Base-by-base conservation (phyloP, 2,113 vertebrate genomes). In the Recurvirostra avosetta region DNA sequence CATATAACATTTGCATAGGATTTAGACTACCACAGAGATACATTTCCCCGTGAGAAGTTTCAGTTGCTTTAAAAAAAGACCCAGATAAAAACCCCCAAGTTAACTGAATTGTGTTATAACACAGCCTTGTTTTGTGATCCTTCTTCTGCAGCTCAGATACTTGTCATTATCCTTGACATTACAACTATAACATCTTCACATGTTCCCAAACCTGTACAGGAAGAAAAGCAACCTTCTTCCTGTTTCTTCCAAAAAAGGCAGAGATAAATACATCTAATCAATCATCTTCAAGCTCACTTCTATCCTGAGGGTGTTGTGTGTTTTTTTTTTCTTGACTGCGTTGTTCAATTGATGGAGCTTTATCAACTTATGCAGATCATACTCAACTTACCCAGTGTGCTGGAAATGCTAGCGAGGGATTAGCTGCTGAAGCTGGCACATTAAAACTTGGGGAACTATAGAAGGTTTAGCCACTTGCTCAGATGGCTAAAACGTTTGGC, bases 281-380 rank as follows among this genome's bases (percentile, higher is more conserved):
- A 15, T 53, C 3, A 11, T 49, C 27, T 43, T 55, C 23, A 61
- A 53, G n/a, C 20, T 70, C 49, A 15, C 19, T 63, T 79, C 22
- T 74, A 1, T 41, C 17, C 12, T 25, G 26, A 36, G 3, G 3
- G 23, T 55, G 15, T 0, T 3, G 53, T 66, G 29, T 70, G 30
- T n/a, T n/a, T 43, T 9, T 9, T n/a, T 47, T 8, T 9, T 74
- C 55, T 67, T 87, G 26, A 43, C 26, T 34, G 15, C 4, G 4
- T 52, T 66, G 17, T 30, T 89, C 36, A 6, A 62, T 16, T 80
- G 16, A 38, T n/a, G 13, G 43, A 26, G 6, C 6, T 87, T 62
- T 63, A 59, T 53, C 5, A 72, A 23, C 12, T 2, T 50, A 5
- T 16, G 17, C 26, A 67, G 15, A 45, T 38, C 9, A 32, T 21